Evolutionary conservation across 1,140 invertebrate species (phyloP).

Genomic region (Drosophila repleta): DNA sequence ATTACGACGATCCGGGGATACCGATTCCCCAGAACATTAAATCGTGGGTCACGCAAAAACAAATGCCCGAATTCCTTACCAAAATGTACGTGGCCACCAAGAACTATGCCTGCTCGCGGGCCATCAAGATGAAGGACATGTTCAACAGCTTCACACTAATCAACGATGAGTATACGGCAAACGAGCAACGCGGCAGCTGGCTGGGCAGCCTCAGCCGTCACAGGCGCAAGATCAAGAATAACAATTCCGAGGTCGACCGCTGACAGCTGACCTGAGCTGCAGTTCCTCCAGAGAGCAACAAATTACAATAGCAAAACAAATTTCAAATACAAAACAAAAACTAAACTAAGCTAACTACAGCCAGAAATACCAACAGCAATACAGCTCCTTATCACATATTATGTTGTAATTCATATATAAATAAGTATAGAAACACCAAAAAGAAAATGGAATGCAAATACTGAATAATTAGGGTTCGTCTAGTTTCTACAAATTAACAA

Average conservation of each 20-base stretch:
- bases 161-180: slow-evolving; percentile 73
- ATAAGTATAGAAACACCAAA: slow-evolving; percentile 2
- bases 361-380: slow-evolving; percentile 17
- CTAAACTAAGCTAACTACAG: slow-evolving; percentile 9
- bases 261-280: slow-evolving; percentile 8
- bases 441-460: background rate
- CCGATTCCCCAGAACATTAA: slow-evolving; percentile 88
- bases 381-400: slow-evolving; percentile 18
- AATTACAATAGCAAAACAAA: background rate
- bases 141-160: slow-evolving; percentile 66
- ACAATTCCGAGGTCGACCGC: slow-evolving; percentile 40
- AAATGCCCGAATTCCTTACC: slow-evolving; percentile 83
- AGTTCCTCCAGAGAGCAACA: slow-evolving; percentile 24
- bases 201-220: slow-evolving; percentile 55
- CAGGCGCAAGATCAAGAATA: slow-evolving; percentile 26
- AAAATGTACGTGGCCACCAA: slow-evolving; percentile 83
- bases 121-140: slow-evolving; percentile 76
- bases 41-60: slow-evolving; percentile 87
- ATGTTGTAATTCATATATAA: slow-evolving; percentile 39
- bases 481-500: slow-evolving; percentile 3
- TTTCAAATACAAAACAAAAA: background rate
- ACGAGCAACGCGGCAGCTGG: slow-evolving; percentile 72
- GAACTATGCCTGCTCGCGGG: slow-evolving; percentile 71
- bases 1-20: slow-evolving; percentile 93
- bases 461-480: slow-evolving; percentile 25